Evolutionary conservation across 1,140 invertebrate species (phyloP), one percentile per base, ranked within the genome.

Genomic region (Meloidogyne floridensis): DNA sequence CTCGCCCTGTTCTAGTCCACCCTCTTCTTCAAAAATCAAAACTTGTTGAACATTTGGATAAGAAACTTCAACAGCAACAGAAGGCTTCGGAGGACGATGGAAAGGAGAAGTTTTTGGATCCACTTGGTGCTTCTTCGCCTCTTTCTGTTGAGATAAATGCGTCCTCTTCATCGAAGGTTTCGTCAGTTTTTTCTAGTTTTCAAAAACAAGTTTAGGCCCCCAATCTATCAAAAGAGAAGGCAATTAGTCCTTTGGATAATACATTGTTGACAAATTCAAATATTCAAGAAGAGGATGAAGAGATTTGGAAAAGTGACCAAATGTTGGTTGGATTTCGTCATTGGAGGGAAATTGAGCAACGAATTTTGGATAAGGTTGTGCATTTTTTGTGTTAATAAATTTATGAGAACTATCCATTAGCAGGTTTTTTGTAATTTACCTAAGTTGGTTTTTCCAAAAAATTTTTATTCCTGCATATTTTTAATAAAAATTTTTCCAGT

Each of bases 311-410:
- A 65, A 65, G 6, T n/a, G 85, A 85, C 43, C 81, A 74, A 11
- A 13, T 42, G n/a, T 72, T 85, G n/a, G 71, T 78, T 42, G 84
- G 84, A 53, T 85, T 85, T 54, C 65, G 77, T n/a, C 85, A 82
- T 20, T 85, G 84, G 84, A 59, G 43, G 3, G 85, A 82, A 32
- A 43, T 84, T 11, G 65, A 76, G 59, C 20, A 80, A 59, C 53
- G 42, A 43, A 84, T 85, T 72, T 81, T 81, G 43, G 32, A 81
- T 53, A 3, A 65, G n/a, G 59, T 65, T 65, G n/a, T 6, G 10
- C n/a, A 65, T n/a, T 7, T n/a, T 65, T n/a, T n/a, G 6, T 65
- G 5, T 65, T 32, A 32, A 32, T 32, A 32, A 32, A 32, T 32
- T 32, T 32, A 32, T 32, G 32, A 32, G 32, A 32, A 32, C 32